phyloP scores from a whole-genome alignment of 1,140 invertebrate genomes.

The Lepidostoma basale region DNA sequence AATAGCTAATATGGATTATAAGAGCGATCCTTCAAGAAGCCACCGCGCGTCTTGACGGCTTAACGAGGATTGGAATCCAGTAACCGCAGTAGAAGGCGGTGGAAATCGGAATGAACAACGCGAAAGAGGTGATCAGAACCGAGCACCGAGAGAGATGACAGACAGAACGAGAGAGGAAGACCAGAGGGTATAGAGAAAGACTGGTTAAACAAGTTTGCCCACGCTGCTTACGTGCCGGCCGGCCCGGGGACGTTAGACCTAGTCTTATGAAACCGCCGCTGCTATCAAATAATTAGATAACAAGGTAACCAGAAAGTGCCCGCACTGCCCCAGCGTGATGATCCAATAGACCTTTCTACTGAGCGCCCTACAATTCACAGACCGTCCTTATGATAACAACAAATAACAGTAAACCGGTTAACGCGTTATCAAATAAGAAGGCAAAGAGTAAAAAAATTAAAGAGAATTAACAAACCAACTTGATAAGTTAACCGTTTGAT shows the following conservation, averaged over 20 bases:
- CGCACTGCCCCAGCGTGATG: background rate
- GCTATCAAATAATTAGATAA: background rate
- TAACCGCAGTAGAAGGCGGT: background rate
- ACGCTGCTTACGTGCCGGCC: slow-evolving; percentile 8
- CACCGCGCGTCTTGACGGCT: background rate
- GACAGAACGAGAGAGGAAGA: slow-evolving; percentile 11
- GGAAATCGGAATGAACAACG: background rate
- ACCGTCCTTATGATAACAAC: no score
- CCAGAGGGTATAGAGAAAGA: slow-evolving; percentile 3
- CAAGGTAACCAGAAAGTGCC: background rate
- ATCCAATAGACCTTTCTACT: background rate
- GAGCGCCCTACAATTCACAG: background rate
- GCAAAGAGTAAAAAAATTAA: no score
- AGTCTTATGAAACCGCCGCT: background rate
- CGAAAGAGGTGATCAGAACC: slow-evolving; percentile 1
- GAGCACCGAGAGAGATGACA: background rate
- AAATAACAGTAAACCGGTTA: no score
- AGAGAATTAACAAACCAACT: no score
- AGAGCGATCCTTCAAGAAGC: no score
- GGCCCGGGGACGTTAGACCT: background rate
- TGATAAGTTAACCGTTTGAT: no score
- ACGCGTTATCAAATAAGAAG: no score
- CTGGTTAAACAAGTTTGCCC: slow-evolving; percentile 22
- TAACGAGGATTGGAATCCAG: background rate
- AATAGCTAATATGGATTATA: no score